These are phyloP conservation scores for Miichthys miiuy DNA, from an alignment of 2,797 vertebrate species.

Conservation along the genomic window DNA sequence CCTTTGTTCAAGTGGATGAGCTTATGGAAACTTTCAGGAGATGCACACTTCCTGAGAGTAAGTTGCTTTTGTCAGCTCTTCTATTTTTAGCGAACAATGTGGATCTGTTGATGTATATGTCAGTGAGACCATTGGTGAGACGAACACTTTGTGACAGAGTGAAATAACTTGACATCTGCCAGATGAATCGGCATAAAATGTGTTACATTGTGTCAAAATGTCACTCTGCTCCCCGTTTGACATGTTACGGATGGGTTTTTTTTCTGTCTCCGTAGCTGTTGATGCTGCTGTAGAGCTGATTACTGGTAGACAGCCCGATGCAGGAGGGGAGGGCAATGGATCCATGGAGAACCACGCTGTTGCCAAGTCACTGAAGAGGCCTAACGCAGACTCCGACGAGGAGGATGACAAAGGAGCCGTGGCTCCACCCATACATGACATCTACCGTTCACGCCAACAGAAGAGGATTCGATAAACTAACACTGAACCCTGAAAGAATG, in stretches of 20 bases:
- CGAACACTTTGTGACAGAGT: not conserved
- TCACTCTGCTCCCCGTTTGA: not conserved
- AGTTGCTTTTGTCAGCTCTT: constrained; percentile 73
- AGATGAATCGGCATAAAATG: not conserved
- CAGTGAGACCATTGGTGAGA: not conserved
- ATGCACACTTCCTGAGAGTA: constrained; percentile 97
- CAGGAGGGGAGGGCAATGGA: constrained; percentile 93
- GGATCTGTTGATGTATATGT: constrained; percentile 8
- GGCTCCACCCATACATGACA: constrained; percentile 97
- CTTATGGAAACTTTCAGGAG: constrained; percentile 96
- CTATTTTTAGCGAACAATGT: not conserved
- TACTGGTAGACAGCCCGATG: constrained; percentile 91
- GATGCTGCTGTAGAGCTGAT: constrained; percentile 96
- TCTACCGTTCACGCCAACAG: constrained; percentile 97
- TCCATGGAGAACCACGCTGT: constrained; percentile 92
- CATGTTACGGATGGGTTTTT: not conserved
- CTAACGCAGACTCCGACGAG: constrained; percentile 96
- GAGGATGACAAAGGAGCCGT: constrained; percentile 97
- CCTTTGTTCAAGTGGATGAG: constrained; percentile 99
- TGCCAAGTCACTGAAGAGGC: constrained; percentile 95
- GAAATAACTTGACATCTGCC: not conserved
- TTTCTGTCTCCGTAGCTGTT: constrained; percentile 83
- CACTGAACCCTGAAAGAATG: constrained; percentile 67
- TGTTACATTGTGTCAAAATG: not conserved
- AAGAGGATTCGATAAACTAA: constrained; percentile 95